These are phyloP conservation scores for Drosophila longiperda DNA, from an alignment of 2,888 invertebrate genomes.

Conservation along the genomic window DNA sequence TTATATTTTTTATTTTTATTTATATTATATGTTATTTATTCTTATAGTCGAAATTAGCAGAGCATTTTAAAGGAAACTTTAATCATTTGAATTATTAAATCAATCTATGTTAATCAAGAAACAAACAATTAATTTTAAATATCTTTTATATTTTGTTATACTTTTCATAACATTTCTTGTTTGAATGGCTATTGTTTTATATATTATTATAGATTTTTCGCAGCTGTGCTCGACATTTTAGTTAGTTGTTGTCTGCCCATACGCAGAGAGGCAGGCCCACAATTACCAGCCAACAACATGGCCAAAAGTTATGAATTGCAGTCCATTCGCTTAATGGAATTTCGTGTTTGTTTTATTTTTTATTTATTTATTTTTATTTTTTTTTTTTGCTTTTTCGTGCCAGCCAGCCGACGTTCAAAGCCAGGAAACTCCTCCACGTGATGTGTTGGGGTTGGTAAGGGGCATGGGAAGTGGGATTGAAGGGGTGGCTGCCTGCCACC, in stretches of 20 bases:
- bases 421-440: conserved; percentile 15
- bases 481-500: conserved; percentile 19
- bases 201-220: no score
- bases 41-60: not conserved
- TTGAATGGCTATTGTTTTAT: not conserved
- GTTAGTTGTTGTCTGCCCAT: not conserved
- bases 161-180: not conserved
- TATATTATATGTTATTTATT: no score
- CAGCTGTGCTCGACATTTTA: not conserved
- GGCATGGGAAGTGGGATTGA: not conserved
- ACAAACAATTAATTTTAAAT: not conserved
- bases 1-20: no score
- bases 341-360: conserved; percentile 72
- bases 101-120: not conserved
- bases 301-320: conserved; percentile 74
- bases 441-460: not conserved
- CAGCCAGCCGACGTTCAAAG: conserved; percentile 20
- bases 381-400: conserved; percentile 67
- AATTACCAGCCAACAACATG: conserved; percentile 3
- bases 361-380: conserved; percentile 44
- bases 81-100: no score
- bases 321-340: conserved; percentile 76
- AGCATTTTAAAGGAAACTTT: not conserved
- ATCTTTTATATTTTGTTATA: not conserved
- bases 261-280: conserved; percentile 20